phyloP scores from a whole-genome alignment of 2,113 vertebrate species.

The Tenebrosternarchus preto region DNA sequence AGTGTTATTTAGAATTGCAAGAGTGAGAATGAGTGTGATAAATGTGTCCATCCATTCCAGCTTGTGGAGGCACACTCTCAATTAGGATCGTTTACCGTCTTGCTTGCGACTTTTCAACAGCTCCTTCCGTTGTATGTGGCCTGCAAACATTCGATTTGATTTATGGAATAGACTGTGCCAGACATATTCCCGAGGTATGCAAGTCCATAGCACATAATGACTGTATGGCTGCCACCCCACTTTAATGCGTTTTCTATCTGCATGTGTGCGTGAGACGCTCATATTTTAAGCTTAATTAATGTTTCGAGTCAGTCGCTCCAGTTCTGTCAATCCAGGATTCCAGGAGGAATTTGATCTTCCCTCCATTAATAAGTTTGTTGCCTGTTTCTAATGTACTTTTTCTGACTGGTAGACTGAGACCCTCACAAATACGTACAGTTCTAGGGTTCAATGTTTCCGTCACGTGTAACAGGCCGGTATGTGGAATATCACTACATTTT shows the following conservation, averaged over 20 bases:
- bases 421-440: not conserved
- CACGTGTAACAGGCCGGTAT: not conserved
- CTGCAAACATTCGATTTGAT: slow-evolving; percentile 35
- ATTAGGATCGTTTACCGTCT: not conserved
- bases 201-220: slow-evolving; percentile 35
- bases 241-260: slow-evolving; percentile 47
- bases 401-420: slow-evolving; percentile 43
- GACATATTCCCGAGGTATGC: slow-evolving; percentile 31
- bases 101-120: not conserved
- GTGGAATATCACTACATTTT: not conserved
- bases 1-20: too few species aligned
- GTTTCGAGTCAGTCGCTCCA: slow-evolving; percentile 69
- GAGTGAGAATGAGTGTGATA: not conserved
- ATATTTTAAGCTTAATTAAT: slow-evolving; percentile 69
- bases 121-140: not conserved
- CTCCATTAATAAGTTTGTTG: slow-evolving; percentile 71
- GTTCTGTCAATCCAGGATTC: slow-evolving; percentile 73
- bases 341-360: slow-evolving; percentile 70
- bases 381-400: slow-evolving; percentile 65
- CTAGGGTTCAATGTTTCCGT: not conserved
- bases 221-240: slow-evolving; percentile 6
- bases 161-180: slow-evolving; percentile 27
- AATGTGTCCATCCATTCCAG: not conserved
- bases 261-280: slow-evolving; percentile 57
- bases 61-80: slow-evolving; percentile 33